Base-by-base conservation (phyloP, 2,113 vertebrate species). In the Megaceryle maxima region DNA sequence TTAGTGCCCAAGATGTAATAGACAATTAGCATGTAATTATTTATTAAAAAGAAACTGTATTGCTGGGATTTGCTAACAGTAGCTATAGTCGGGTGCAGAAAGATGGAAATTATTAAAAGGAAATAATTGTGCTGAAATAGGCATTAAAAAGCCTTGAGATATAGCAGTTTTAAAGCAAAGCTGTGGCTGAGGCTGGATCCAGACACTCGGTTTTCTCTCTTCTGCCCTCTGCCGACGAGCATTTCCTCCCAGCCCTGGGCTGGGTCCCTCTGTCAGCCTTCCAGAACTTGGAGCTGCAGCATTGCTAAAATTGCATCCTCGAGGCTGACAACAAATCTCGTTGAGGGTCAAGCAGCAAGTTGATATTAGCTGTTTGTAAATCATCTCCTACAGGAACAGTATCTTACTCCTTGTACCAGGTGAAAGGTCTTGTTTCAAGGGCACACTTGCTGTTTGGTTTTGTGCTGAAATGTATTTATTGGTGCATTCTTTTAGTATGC, bases 351-450 rank as follows among this genome's bases (percentile, higher is more conserved):
- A 79, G 51, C 50, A 84, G 86, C 83, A 73, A 94, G 53, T 6
- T 94, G 77, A 37, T 84, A 72, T 57, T 88, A 63, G 55, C 46
- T 96, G 48, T 85, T 93, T 92, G 57, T 94, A 96, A 95, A 87
- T 94, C 48, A 78, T 88, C 76, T 68, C 53, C 62, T 85, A 26
- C 50, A 67, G 77, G n/a, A 94, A 69, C 77, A 85, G 21, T 84
- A 77, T 91, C 66, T 92, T 82, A 66, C 5, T 92, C 29, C 66
- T 75, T 87, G 41, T 82, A 70, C 55, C 84, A 69, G 29, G 48
- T 79, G 62, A 73, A 89, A 94, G 81, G 87, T 79, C 91, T 63
- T 74, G 13, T 82, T 93, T 89, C 62, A 69, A 85, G 44, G 67
- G 31, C 28, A 77, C 25, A 11, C 59, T 87, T 83, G n/a, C 55